Percentiles rank a stretch among this genome's conserved stretches.
phyloP scores from a whole-genome alignment of 2,797 vertebrate genomes.

The Cercopithecus mitis region DNA sequence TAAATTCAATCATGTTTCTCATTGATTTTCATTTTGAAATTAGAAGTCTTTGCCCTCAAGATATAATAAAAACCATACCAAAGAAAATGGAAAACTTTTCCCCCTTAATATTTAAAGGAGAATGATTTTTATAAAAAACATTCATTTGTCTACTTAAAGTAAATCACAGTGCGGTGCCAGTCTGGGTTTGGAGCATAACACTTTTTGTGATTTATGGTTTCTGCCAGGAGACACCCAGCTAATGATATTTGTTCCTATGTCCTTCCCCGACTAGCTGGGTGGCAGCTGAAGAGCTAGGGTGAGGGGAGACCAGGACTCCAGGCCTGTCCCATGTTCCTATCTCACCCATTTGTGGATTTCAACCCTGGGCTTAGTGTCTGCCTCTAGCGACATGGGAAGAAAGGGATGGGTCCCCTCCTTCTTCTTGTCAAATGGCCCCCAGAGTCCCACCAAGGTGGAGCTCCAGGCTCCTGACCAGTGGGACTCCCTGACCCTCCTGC shows the following conservation, averaged over 20 bases:
- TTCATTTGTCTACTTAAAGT: slow-evolving; percentile 51
- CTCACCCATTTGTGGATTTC: not conserved
- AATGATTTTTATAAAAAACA: slow-evolving; percentile 57
- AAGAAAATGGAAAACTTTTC: slow-evolving; percentile 45
- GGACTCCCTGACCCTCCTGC: rapidly evolving
- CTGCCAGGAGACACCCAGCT: not conserved
- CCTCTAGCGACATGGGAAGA: not conserved
- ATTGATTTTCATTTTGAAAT: slow-evolving; percentile 64
- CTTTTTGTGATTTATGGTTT: not conserved
- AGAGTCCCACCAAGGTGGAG: not conserved
- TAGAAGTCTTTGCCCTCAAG: slow-evolving; percentile 52
- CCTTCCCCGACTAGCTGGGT: not conserved
- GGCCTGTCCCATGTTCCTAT: not conserved
- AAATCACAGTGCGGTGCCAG: not conserved
- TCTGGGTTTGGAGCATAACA: not conserved
- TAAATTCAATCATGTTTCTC: slow-evolving; percentile 60
- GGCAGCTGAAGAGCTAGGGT: not conserved
- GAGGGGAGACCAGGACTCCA: not conserved
- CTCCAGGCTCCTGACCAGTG: not conserved
- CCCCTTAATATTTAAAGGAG: slow-evolving; percentile 64
- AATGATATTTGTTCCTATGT: not conserved
- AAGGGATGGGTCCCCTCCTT: not conserved
- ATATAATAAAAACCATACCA: slow-evolving; percentile 56
- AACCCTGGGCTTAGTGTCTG: not conserved
- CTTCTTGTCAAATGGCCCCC: not conserved